phyloP scores from a whole-genome alignment of 2,113 vertebrate genomes.

The Ammodytes dubius region DNA sequence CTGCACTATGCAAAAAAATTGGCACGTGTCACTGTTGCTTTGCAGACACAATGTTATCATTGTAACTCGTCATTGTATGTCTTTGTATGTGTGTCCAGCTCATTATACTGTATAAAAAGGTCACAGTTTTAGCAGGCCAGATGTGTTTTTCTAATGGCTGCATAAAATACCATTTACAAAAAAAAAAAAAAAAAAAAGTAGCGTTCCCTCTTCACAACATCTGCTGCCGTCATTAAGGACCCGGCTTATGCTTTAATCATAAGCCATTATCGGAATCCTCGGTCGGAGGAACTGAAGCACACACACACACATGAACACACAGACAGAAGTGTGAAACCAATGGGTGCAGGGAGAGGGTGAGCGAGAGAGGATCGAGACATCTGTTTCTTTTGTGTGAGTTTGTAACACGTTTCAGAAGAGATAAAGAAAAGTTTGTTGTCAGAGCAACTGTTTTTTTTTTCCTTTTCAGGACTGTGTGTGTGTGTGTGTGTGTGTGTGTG shows the following conservation, averaged over 20 bases:
- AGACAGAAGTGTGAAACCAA: constrained; percentile 13
- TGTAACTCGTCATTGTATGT: constrained; percentile 8
- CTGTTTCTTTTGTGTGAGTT: constrained; percentile 42
- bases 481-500: too few relatives aligned
- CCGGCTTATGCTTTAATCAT: constrained; percentile 69
- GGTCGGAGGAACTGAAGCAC: constrained; percentile 1
- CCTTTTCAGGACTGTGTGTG: too few relatives aligned
- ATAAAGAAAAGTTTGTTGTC: constrained; percentile 66
- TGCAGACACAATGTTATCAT: neutral
- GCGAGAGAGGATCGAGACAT: constrained; percentile 46
- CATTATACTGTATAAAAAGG: constrained; percentile 26
- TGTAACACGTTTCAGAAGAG: constrained; percentile 44
- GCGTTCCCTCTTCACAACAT: constrained; percentile 69
- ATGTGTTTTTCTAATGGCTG: constrained; percentile 63
- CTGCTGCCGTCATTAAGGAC: constrained; percentile 72
- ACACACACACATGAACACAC: neutral
- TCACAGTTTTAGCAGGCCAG: constrained; percentile 52
- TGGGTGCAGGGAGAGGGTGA: constrained; percentile 29
- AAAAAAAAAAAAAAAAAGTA: constrained; percentile 36
- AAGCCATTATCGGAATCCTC: constrained; percentile 57
- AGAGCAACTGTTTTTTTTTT: constrained; percentile 47
- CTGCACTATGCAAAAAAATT: constrained; percentile 39
- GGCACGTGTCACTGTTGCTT: neutral
- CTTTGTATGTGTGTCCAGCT: constrained; percentile 24
- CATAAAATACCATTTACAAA: constrained; percentile 68